These are phyloP conservation scores for Volucella zonaria DNA, from an alignment of 2,888 invertebrate genomes.

Conservation along the genomic window DNA sequence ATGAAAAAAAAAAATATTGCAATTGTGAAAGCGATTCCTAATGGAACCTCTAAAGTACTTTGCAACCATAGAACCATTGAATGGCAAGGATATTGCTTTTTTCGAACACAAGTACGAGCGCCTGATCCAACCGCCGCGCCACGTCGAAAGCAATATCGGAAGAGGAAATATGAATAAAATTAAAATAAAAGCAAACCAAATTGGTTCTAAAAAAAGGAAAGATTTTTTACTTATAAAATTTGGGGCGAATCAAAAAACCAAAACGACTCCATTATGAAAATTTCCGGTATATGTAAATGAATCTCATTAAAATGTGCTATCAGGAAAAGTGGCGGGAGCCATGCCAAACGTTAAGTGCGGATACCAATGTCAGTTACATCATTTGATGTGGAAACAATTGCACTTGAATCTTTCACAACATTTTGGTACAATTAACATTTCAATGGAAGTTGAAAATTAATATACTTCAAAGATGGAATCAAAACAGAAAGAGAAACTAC, in stretches of 20 bases:
- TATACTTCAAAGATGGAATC: neutral
- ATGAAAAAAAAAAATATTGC: slow-evolving; percentile 3
- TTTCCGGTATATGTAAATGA: slow-evolving; percentile 22
- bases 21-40: slow-evolving; percentile 5
- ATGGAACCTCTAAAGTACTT: slow-evolving; percentile 25
- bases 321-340: neutral
- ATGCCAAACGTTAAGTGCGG: neutral
- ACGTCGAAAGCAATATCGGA: slow-evolving; percentile 25
- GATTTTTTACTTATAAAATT: slow-evolving; percentile 2
- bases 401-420: neutral
- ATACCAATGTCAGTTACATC: neutral
- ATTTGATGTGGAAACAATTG: slow-evolving; percentile 19
- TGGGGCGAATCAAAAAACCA: slow-evolving; percentile 3
- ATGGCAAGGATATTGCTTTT: slow-evolving; percentile 21
- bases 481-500: neutral
- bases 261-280: neutral
- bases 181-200: slow-evolving; percentile 28
- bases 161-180: slow-evolving; percentile 33
- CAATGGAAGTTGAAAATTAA: neutral
- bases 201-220: slow-evolving; percentile 15
- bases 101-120: neutral
- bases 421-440: slow-evolving; percentile 10
- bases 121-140: neutral
- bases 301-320: slow-evolving; percentile 17
- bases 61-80: slow-evolving; percentile 21